phyloP scores from a whole-genome alignment of 2,113 vertebrate genomes.

The Lethenteron camtschaticum region DNA sequence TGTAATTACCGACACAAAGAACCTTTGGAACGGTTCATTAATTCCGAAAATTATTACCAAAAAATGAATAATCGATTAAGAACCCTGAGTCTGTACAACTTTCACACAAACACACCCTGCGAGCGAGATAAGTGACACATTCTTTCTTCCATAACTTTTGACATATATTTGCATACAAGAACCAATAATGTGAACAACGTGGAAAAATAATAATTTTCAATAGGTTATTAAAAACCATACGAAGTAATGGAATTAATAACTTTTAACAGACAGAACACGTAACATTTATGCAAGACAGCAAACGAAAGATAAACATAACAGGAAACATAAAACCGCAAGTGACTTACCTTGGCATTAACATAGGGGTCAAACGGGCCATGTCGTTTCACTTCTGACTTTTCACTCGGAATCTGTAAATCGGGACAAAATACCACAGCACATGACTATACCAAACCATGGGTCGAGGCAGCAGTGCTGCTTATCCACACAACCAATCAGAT shows the following conservation, averaged over 20 bases:
- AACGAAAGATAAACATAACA: constrained; percentile 1
- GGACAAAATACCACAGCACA: not conserved
- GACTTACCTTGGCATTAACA: constrained; percentile 99
- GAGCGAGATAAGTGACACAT: too few relatives aligned
- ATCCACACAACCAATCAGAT: too few relatives aligned
- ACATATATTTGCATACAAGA: not conserved
- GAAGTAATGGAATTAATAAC: constrained; percentile 15
- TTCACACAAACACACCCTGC: too few relatives aligned
- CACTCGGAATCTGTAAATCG: constrained; percentile 82
- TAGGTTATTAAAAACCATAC: constrained; percentile 16
- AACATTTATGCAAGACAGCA: constrained; percentile 1
- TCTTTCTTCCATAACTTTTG: too few relatives aligned
- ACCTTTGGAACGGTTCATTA: too few relatives aligned
- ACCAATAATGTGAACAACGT: constrained; percentile 6
- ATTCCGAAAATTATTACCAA: too few relatives aligned
- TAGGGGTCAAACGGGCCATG: constrained; percentile 99
- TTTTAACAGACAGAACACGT: constrained; percentile 8
- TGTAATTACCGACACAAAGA: too few relatives aligned
- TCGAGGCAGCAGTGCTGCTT: too few relatives aligned
- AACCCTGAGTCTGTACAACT: too few relatives aligned
- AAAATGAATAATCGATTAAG: too few relatives aligned
- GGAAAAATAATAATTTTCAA: constrained; percentile 15
- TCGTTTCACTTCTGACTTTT: constrained; percentile 98
- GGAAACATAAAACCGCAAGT: constrained; percentile 11
- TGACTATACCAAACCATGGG: too few relatives aligned